Evolutionary conservation across 2,797 vertebrate species (phyloP).

Genomic region (Momotus momota): DNA sequence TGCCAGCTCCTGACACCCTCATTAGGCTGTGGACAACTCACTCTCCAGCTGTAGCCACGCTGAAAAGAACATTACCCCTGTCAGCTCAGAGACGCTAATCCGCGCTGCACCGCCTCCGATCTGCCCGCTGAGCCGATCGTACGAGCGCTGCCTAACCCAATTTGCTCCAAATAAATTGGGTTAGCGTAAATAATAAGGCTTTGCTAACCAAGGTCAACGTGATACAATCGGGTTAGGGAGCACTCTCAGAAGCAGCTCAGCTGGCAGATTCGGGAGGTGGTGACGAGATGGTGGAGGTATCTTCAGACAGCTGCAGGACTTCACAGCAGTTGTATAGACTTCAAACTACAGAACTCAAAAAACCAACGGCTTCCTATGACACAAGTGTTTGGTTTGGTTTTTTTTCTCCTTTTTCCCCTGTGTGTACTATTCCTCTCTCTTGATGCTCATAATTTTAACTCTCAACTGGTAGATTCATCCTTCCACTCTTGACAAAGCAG

Average conservation of each 20-base stretch:
- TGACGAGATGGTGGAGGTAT: background rate
- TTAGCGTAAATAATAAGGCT: background rate
- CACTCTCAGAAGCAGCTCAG: background rate
- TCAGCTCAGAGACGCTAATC: background rate
- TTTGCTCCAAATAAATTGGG: background rate
- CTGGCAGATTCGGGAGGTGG: background rate
- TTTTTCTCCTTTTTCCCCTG: background rate
- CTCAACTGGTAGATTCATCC: background rate
- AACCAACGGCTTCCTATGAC: background rate
- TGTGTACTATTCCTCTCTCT: background rate
- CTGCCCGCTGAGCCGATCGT: background rate
- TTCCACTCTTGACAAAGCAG: background rate
- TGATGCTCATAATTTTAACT: background rate
- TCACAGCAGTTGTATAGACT: background rate
- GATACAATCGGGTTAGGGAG: background rate
- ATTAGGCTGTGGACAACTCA: background rate
- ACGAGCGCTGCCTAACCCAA: background rate
- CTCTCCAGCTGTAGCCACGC: background rate
- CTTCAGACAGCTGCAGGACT: background rate
- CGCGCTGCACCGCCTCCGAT: accelerated
- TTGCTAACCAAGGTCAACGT: background rate
- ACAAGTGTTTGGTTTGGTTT: accelerated
- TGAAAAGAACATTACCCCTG: background rate
- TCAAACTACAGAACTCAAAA: background rate
- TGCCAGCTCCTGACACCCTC: background rate